Percentiles rank a stretch among this genome's conserved stretches.
phyloP scores from a whole-genome alignment of 2,797 vertebrate genomes.

The Cheirogaleus major region DNA sequence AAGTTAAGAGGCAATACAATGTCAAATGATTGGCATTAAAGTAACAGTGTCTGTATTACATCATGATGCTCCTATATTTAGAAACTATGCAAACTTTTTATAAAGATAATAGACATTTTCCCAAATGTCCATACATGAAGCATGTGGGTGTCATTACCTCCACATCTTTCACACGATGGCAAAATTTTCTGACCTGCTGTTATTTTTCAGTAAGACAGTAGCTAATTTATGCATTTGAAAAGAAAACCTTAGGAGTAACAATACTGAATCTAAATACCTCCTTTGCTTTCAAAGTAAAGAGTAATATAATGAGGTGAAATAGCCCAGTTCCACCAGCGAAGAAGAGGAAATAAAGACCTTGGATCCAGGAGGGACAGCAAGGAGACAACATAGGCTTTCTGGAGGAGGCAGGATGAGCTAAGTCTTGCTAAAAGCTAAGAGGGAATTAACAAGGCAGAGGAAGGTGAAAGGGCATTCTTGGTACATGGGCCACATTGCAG shows the following conservation, averaged over 20 bases:
- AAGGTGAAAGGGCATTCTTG: not conserved
- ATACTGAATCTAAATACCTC: not conserved
- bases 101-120: not conserved
- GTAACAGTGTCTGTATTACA: constrained; percentile 14
- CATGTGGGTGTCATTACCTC: not conserved
- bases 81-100: not conserved
- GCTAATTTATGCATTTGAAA: not conserved
- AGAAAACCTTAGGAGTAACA: not conserved
- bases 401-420: not conserved
- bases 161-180: not conserved
- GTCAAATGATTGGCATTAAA: constrained; percentile 38
- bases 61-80: constrained; percentile 59
- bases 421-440: not conserved
- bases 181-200: constrained; percentile 11
- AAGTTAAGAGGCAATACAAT: not conserved
- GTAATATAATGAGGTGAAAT: constrained; percentile 31
- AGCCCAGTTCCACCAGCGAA: not conserved
- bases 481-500: not conserved
- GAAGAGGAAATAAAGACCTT: constrained; percentile 33
- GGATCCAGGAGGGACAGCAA: not conserved
- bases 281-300: constrained; percentile 52
- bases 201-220: not conserved
- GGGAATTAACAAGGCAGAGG: not conserved
- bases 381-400: not conserved
- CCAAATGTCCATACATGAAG: constrained; percentile 21